These are phyloP conservation scores for Raphicerus campestris DNA, from an alignment of 2,113 vertebrate species.

Conservation along the genomic window DNA sequence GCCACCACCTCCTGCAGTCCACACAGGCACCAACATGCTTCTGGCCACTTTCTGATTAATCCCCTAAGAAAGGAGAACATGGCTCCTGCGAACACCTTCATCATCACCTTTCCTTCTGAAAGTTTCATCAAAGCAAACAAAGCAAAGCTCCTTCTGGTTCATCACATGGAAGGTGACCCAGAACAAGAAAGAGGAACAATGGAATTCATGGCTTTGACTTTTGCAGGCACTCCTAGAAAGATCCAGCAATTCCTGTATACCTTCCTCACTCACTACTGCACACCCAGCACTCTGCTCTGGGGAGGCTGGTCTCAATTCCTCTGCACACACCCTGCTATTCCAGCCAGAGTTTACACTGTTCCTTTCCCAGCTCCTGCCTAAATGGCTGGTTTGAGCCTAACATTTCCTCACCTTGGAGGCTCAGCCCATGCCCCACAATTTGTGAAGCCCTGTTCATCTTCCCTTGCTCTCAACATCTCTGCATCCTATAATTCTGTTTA, in stretches of 20 bases:
- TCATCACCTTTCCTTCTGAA: constrained; percentile 32
- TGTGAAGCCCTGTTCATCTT: background rate
- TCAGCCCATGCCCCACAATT: background rate
- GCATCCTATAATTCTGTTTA: background rate
- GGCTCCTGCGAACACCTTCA: background rate
- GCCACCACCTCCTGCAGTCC: too few relatives aligned
- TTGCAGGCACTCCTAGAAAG: background rate
- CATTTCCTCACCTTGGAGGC: background rate
- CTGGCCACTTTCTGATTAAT: constrained; percentile 7
- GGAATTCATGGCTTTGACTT: background rate
- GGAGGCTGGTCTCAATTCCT: background rate
- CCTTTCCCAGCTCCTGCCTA: background rate
- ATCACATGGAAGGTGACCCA: background rate
- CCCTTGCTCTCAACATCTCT: background rate
- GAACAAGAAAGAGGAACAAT: background rate
- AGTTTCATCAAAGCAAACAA: constrained; percentile 38
- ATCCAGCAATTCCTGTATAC: background rate
- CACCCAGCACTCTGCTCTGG: background rate
- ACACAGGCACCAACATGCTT: accelerated
- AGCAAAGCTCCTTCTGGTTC: background rate
- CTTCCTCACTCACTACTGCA: background rate
- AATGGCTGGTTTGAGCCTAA: background rate
- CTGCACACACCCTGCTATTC: background rate
- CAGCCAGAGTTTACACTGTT: background rate
- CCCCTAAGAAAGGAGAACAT: background rate